Evolutionary conservation across 2,888 invertebrate genomes (phyloP).

Genomic region (Clivina fossor): DNA sequence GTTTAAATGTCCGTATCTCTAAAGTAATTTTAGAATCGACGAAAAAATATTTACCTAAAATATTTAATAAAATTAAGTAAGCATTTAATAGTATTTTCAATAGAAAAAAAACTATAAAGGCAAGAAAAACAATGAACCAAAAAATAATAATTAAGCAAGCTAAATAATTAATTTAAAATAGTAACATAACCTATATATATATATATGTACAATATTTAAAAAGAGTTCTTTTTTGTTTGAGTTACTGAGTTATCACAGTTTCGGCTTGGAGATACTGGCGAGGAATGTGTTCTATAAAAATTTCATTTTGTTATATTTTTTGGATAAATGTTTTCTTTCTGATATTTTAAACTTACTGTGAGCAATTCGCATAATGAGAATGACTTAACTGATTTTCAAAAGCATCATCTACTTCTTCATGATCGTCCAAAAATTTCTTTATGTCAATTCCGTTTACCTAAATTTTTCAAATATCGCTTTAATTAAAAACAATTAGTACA

Average conservation of each 20-base stretch:
- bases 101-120: too few species aligned
- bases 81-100: too few species aligned
- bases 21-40: too few species aligned
- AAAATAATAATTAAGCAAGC: too few species aligned
- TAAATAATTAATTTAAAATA: too few species aligned
- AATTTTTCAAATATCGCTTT: slow-evolving; percentile 3
- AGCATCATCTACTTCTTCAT: slow-evolving; percentile 43
- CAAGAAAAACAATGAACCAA: too few species aligned
- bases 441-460: slow-evolving; percentile 46
- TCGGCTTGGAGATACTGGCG: slow-evolving; percentile 29
- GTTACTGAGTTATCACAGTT: slow-evolving; percentile 26
- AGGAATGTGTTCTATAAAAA: slow-evolving; percentile 19
- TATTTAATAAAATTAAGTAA: too few species aligned
- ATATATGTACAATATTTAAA: too few species aligned
- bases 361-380: slow-evolving; percentile 25
- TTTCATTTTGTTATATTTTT: not conserved
- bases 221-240: slow-evolving; percentile 30
- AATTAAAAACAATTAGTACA: not conserved
- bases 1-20: too few species aligned
- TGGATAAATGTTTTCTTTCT: not conserved
- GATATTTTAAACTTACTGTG: slow-evolving; percentile 21
- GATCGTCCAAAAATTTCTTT: slow-evolving; percentile 50
- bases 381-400: slow-evolving; percentile 20
- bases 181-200: too few species aligned
- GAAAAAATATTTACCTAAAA: too few species aligned